Conservation (phyloP, 2,888 invertebrate species). For the Nowickia ferox region DNA sequence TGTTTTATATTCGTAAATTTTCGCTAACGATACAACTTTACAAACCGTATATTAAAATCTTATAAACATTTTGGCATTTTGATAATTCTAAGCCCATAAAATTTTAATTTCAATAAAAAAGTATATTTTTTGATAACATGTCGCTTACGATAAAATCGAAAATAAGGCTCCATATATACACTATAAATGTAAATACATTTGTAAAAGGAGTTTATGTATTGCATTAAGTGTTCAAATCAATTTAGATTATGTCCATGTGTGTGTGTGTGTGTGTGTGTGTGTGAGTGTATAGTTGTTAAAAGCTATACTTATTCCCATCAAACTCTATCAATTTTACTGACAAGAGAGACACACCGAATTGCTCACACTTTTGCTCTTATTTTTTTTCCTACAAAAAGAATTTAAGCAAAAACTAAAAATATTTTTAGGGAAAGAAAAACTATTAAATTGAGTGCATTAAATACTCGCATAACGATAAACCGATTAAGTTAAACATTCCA, state of each 20-base stretch:
- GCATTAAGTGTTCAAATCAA: constrained; percentile 8
- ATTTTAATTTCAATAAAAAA: too few species aligned
- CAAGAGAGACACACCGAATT: constrained; percentile 45
- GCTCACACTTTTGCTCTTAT: neutral
- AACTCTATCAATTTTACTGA: constrained; percentile 67
- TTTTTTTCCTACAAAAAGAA: neutral
- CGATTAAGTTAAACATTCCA: too few species aligned
- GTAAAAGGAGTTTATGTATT: neutral
- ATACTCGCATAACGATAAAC: too few species aligned
- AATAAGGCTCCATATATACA: too few species aligned
- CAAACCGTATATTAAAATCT: too few species aligned
- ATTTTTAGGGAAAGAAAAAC: neutral
- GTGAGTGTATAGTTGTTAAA: constrained; percentile 29
- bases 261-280: neutral
- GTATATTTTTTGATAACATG: too few species aligned
- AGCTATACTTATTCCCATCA: constrained; percentile 43
- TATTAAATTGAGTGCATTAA: too few species aligned
- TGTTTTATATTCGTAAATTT: too few species aligned
- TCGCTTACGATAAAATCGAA: too few species aligned
- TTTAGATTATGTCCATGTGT: neutral
- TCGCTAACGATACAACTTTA: too few species aligned
- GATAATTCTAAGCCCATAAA: too few species aligned
- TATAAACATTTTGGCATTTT: too few species aligned
- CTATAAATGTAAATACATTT: neutral
- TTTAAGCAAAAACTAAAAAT: neutral